Evolutionary conservation across 2,113 vertebrate genomes (phyloP).

Genomic region (Jaculus jaculus): DNA sequence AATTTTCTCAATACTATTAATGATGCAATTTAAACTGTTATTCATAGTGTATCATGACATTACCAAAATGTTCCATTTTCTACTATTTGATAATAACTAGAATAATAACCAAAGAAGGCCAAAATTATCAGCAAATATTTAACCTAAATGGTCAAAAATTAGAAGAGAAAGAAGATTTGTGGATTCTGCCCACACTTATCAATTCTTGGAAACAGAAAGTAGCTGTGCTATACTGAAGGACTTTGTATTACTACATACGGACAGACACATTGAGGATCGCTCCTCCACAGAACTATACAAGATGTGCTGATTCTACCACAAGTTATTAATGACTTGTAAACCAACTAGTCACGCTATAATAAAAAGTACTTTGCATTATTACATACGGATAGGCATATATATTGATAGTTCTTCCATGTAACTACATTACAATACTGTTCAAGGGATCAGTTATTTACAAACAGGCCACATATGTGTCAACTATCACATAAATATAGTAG

Average conservation of each 20-base stretch:
- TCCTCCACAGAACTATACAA: too few species aligned
- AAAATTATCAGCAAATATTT: conserved; percentile 33
- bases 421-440: background rate
- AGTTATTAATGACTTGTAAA: too few species aligned
- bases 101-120: conserved; percentile 12
- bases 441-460: background rate
- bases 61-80: conserved; percentile 12
- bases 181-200: background rate
- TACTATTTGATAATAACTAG: background rate
- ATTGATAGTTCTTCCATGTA: too few species aligned
- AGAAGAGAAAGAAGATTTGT: background rate
- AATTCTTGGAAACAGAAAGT: conserved; percentile 22
- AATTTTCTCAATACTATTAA: conserved; percentile 1
- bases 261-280: too few species aligned
- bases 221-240: background rate
- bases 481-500: background rate
- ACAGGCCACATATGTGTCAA: background rate
- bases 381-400: background rate
- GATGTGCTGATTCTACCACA: too few species aligned
- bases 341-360: too few species aligned
- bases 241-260: background rate
- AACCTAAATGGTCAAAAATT: background rate
- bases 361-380: background rate
- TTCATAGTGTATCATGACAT: background rate
- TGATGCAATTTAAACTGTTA: background rate